Base-by-base conservation (phyloP, 2,113 vertebrate genomes). In the Mystacornis crossleyi region DNA sequence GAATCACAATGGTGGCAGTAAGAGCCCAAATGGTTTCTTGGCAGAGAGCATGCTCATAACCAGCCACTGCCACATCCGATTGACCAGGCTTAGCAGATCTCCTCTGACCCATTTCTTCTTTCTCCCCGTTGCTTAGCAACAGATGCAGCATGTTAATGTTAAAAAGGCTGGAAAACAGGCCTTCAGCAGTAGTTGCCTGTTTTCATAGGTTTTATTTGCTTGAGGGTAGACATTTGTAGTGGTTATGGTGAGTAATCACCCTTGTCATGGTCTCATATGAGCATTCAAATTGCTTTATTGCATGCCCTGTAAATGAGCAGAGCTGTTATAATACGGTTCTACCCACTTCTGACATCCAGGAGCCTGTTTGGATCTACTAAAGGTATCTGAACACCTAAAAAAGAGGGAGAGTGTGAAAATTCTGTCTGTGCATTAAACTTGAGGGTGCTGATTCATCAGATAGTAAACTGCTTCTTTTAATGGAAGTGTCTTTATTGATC, bases 101-200 rank as follows among this genome's bases (percentile, higher is more conserved):
- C 71, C 85, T 73, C 48, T 97, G 96, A 92, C 97, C 97, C 97
- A 96, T 85, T 97, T 97, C 86, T 93, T 93, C 77, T 36, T 42
- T 79, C 50, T 92, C 31, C 45, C 7, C 38, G 97, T 97, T 95
- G 95, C 97, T 89, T 96, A 95, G 97, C 97, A 97, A 97, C 97
- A 86, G 81, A 90, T 89, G 71, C 93, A 93, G 87, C 73, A 64
- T 92, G 72, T 69, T 95, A 54, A 45, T 85, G 88, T 85, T 97
- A 48, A 93, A 92, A 85, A 94, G 91, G 42, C 82, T 91, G 69
- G 73, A 92, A 92, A 90, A 90, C 42, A 69, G 86, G 81, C 86
- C 88, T 89, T 81, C 81, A 66, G 82, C 80, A 83, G 83, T 89
- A 92, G 34, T 78, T 87, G 71, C 58, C 50, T 71, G 23, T 89